These are phyloP conservation scores for Melangyna quadrimaculata DNA, from an alignment of 2,888 invertebrate species.

Conservation along the genomic window DNA sequence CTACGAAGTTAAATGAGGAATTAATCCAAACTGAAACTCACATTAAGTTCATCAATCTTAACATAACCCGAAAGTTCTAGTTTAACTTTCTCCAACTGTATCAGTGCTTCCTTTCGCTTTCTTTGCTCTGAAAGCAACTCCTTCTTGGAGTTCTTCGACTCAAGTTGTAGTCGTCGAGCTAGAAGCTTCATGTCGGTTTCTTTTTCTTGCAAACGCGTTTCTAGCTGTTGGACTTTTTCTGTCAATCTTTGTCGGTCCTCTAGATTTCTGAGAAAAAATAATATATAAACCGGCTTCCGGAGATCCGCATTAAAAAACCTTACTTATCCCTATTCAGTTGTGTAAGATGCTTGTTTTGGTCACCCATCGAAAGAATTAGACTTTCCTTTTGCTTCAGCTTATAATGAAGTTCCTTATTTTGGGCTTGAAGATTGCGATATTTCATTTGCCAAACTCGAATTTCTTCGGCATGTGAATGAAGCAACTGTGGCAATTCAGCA, in stretches of 20 bases:
- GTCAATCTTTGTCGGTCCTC: slow-evolving; percentile 88
- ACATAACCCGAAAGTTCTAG: slow-evolving; percentile 78
- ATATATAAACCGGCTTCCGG: background rate
- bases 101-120: slow-evolving; percentile 87
- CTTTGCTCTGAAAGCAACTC: slow-evolving; percentile 86
- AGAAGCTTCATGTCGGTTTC: slow-evolving; percentile 86
- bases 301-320: background rate
- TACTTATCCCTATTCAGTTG: slow-evolving; percentile 88
- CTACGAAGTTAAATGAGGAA: no score
- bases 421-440: slow-evolving; percentile 85
- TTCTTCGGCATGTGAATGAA: slow-evolving; percentile 90
- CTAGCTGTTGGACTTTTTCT: slow-evolving; percentile 84
- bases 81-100: slow-evolving; percentile 83
- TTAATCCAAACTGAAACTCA: slow-evolving; percentile 44
- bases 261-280: slow-evolving; percentile 82
- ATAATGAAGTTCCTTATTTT: slow-evolving; percentile 84
- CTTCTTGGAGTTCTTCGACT: slow-evolving; percentile 88
- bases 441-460: slow-evolving; percentile 87
- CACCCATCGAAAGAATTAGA: slow-evolving; percentile 85
- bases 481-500: slow-evolving; percentile 87
- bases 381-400: slow-evolving; percentile 87
- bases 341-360: slow-evolving; percentile 87
- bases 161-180: slow-evolving; percentile 87
- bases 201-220: slow-evolving; percentile 83
- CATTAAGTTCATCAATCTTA: slow-evolving; percentile 78